Evolutionary conservation across 2,113 vertebrate genomes (phyloP).

Genomic region (Apistogramma diplotaenia): DNA sequence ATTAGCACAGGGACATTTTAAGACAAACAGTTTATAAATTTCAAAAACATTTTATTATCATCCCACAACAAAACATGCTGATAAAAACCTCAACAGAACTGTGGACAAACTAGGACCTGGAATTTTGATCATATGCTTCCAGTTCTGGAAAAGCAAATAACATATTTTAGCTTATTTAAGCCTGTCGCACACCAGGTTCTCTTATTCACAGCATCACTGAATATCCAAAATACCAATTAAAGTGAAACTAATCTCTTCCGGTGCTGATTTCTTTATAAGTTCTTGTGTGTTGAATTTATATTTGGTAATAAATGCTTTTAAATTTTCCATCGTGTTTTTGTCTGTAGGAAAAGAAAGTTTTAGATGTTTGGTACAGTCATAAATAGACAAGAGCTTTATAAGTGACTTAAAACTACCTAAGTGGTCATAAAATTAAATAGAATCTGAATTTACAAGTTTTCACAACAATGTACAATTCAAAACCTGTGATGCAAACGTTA

Average conservation of each 20-base stretch:
- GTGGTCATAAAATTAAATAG: slow-evolving; percentile 14
- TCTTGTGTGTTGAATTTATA: neutral
- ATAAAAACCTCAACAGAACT: slow-evolving; percentile 26
- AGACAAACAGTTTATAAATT: neutral
- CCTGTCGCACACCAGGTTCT: neutral
- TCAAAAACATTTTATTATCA: slow-evolving; percentile 62
- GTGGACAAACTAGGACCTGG: neutral
- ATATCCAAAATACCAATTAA: slow-evolving; percentile 26
- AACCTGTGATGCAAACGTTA: slow-evolving; percentile 19
- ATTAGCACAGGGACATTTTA: neutral
- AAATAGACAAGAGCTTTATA: neutral
- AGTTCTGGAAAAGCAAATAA: slow-evolving; percentile 18
- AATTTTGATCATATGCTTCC: slow-evolving; percentile 56
- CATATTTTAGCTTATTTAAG: neutral
- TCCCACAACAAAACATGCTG: slow-evolving; percentile 55
- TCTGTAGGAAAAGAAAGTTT: neutral
- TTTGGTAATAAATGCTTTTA: neutral
- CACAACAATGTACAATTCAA: slow-evolving; percentile 48
- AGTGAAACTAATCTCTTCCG: neutral
- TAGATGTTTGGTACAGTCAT: neutral
- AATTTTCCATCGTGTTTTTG: neutral
- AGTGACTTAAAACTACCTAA: neutral
- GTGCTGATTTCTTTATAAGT: neutral
- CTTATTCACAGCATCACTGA: slow-evolving; percentile 42
- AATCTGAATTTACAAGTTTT: slow-evolving; percentile 22